phyloP scores from a whole-genome alignment of 2,888 invertebrate genomes.

The Acleris laterana region DNA sequence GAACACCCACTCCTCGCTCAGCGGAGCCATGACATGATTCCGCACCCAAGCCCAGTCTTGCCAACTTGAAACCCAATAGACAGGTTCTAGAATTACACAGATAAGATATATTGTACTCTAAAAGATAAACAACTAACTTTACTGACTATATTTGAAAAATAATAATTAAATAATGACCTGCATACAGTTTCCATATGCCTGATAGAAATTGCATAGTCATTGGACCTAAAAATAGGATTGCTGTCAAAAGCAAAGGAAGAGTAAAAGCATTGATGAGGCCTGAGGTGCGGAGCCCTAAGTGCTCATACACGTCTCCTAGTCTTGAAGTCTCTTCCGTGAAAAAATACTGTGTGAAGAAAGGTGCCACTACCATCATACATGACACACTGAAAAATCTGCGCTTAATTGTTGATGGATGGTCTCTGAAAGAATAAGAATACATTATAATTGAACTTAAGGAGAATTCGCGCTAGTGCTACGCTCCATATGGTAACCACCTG shows the following conservation, averaged over 20 bases:
- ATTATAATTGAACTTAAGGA: not conserved
- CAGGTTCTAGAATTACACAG: conserved; percentile 81
- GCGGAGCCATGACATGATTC: conserved; percentile 94
- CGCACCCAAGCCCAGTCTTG: conserved; percentile 93
- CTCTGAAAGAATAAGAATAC: conserved; percentile 83
- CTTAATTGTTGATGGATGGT: conserved; percentile 95
- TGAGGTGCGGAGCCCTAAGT: conserved; percentile 89
- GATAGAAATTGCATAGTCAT: conserved; percentile 88
- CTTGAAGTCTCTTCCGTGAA: conserved; percentile 86
- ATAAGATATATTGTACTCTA: no score
- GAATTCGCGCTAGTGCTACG: not conserved
- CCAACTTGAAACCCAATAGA: conserved; percentile 89
- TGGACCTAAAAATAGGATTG: conserved; percentile 93
- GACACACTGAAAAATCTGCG: conserved; percentile 94
- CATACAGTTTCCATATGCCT: conserved; percentile 87
- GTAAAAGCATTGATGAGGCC: conserved; percentile 90
- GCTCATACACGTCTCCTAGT: conserved; percentile 86
- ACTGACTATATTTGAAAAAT: not conserved
- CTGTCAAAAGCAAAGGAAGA: conserved; percentile 91
- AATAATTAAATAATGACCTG: conserved; percentile 75
- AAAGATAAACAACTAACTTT: no score
- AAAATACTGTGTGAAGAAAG: conserved; percentile 90
- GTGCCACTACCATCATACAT: conserved; percentile 91
- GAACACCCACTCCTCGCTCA: conserved; percentile 98
- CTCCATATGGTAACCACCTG: conserved; percentile 80